Evolutionary conservation across 92 coral and sea anemone species (phyloP), one percentile per base, ranked within the genome.

Genomic region (Phenganax subtilis): DNA sequence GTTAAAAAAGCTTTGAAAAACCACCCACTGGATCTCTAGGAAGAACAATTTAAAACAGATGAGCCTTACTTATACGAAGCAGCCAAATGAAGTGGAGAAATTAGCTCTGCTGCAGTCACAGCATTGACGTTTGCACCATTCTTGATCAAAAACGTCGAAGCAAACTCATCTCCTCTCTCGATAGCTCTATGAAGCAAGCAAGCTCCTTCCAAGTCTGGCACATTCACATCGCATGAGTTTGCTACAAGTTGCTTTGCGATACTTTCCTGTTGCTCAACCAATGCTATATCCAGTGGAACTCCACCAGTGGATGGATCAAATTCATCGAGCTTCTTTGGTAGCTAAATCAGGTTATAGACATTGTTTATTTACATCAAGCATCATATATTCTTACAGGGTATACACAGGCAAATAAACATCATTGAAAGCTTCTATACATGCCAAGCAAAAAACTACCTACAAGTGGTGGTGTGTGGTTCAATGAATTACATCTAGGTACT

Each of bases 161-260:
- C 91, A 76, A 94, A 94, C 80, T 92, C 98, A 59, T 94, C 98
- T 0, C 98, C 98, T 28, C 87, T 85, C 58, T 27, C 55, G 60
- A 94, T 87, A 56, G 92, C 93, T 80, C 92, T 92, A 83, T 94
- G 97, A 28, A 94, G 84, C 72, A 94, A 89, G 54, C 92, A 90
- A 72, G 90, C 81, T 7, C 97, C 98, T 67, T 90, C 86, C 27
- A 71, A 57, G 64, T 94, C 96, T 12, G 92, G 85, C 90, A 90
- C 92, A 88, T 89, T 88, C 44, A 92, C 91, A 77, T 94, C 98
- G 84, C 97, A 92, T 71, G 92, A 94, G 58, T 94, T 90, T 17
- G 90, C 87, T 10, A 94, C 97, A 16, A 94, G 89, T 0, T 92
- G 92, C 69, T 82, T 92, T 3, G 97, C 97, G 69, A 94, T 94